phyloP scores from a whole-genome alignment of 2,888 invertebrate genomes.

The Andrena bucephala region DNA sequence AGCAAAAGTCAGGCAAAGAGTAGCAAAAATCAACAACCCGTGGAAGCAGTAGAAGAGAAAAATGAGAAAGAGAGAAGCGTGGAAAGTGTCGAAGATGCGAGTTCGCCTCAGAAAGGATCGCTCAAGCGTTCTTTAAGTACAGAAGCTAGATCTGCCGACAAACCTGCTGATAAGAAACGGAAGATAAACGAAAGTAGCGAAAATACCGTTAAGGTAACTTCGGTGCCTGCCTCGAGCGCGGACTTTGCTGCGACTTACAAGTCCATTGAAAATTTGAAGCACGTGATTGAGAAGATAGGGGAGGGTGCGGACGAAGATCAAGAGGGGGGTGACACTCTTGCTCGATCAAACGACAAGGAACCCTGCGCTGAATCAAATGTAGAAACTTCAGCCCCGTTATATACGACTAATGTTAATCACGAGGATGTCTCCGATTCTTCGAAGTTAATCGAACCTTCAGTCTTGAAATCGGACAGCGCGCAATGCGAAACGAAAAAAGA shows the following conservation, averaged over 20 bases:
- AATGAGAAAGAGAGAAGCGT: slow-evolving; percentile 45
- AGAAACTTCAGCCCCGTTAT: slow-evolving; percentile 11
- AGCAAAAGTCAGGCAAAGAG: slow-evolving; percentile 62
- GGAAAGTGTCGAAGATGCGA: slow-evolving; percentile 26
- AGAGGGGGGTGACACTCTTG: slow-evolving; percentile 14
- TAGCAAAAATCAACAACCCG: slow-evolving; percentile 47
- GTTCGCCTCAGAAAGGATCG: slow-evolving; percentile 58
- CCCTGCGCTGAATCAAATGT: slow-evolving; percentile 10
- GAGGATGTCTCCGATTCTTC: slow-evolving; percentile 30
- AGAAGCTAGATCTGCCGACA: slow-evolving; percentile 49
- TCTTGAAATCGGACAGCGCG: slow-evolving; percentile 22
- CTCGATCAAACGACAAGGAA: slow-evolving; percentile 32
- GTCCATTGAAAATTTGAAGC: slow-evolving; percentile 79
- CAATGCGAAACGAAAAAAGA: slow-evolving; percentile 33
- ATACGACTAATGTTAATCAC: neutral
- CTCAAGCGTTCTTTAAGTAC: slow-evolving; percentile 62
- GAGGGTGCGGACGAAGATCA: slow-evolving; percentile 59
- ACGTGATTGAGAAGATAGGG: slow-evolving; percentile 78
- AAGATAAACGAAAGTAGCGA: slow-evolving; percentile 63
- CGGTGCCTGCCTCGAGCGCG: slow-evolving; percentile 1
- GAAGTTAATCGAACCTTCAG: slow-evolving; percentile 24
- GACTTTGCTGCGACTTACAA: slow-evolving; percentile 76
- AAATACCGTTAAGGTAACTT: slow-evolving; percentile 17
- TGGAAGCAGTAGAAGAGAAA: slow-evolving; percentile 45
- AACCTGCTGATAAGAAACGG: slow-evolving; percentile 71